Evolutionary conservation across 2,888 invertebrate genomes (phyloP).

Genomic region (Conus canariensis): DNA sequence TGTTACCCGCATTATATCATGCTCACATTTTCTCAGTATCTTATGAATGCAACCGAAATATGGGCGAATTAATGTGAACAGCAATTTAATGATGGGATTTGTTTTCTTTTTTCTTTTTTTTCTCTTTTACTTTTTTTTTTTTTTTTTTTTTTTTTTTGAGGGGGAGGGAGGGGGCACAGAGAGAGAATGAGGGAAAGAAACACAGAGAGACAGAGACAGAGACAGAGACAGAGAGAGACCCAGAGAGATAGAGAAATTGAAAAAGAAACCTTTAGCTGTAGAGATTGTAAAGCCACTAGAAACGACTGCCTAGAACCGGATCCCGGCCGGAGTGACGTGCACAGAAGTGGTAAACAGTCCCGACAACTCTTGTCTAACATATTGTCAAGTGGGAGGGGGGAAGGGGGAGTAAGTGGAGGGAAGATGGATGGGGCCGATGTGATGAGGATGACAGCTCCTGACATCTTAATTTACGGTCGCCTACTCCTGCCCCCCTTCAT

Average conservation of each 20-base stretch:
- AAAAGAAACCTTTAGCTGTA: too few relatives aligned
- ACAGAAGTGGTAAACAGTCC: neutral
- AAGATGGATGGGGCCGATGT: conserved; percentile 37
- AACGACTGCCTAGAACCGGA: neutral
- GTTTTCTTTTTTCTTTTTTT: too few relatives aligned
- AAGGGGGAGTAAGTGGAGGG: neutral
- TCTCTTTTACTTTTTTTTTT: too few relatives aligned
- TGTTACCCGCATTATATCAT: too few relatives aligned
- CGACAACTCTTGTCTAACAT: neutral
- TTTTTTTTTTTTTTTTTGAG: neutral
- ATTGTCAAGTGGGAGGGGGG: neutral
- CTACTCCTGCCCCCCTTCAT: neutral
- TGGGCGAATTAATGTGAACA: too few relatives aligned
- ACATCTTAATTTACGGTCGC: conserved; percentile 10
- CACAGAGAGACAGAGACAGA: neutral
- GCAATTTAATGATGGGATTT: too few relatives aligned
- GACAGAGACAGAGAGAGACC: neutral
- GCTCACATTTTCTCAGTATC: too few relatives aligned
- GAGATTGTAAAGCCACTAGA: neutral
- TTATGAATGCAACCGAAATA: too few relatives aligned
- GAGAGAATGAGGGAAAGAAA: neutral
- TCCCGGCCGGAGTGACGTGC: neutral
- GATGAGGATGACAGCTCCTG: conserved; percentile 42
- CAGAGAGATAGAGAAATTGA: too few relatives aligned
- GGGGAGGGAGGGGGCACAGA: neutral